Percentiles rank a stretch among this genome's conserved stretches.
Evolutionary conservation across 2,888 invertebrate genomes (phyloP).

Genomic region (Lochmaea capreae): DNA sequence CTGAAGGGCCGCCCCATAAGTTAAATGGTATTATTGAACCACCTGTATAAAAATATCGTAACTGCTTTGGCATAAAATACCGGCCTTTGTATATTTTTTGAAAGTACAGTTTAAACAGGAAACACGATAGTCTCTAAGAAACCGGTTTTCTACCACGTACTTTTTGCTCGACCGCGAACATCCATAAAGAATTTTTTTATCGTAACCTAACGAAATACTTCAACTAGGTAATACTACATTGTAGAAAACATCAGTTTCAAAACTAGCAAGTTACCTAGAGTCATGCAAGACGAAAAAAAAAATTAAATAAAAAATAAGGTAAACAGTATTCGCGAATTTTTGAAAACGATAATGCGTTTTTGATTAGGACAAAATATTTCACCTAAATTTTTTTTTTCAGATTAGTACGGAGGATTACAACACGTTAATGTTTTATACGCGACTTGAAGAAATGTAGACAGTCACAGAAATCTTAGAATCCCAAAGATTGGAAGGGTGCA

Average conservation of each 20-base stretch:
- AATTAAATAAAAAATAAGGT: not conserved
- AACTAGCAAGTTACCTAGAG: not conserved
- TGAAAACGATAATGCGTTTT: too few species aligned
- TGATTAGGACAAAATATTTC: too few species aligned
- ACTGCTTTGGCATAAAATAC: slow-evolving; percentile 24
- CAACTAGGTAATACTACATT: slow-evolving; percentile 10
- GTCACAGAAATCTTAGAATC: too few species aligned
- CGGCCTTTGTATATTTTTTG: slow-evolving; percentile 31
- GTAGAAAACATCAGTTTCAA: slow-evolving; percentile 8
- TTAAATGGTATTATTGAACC: slow-evolving; percentile 1
- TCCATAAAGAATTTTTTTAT: slow-evolving; percentile 24
- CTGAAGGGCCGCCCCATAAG: not conserved
- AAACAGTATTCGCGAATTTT: not conserved
- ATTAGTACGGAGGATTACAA: too few species aligned
- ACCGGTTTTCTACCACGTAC: slow-evolving; percentile 35
- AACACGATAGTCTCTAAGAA: slow-evolving; percentile 36
- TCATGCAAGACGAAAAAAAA: not conserved
- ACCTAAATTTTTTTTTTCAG: too few species aligned
- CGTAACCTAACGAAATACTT: slow-evolving; percentile 19
- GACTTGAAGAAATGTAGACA: too few species aligned
- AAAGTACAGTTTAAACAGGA: slow-evolving; percentile 39
- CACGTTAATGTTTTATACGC: too few species aligned
- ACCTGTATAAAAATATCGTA: slow-evolving; percentile 26
- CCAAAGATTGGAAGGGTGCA: too few species aligned
- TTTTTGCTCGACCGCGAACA: slow-evolving; percentile 30